Percentiles rank a stretch among this genome's conserved stretches.
These are phyloP conservation scores for Mionectes olivaceus DNA, from an alignment of 2,797 vertebrate genomes.

Conservation along the genomic window DNA sequence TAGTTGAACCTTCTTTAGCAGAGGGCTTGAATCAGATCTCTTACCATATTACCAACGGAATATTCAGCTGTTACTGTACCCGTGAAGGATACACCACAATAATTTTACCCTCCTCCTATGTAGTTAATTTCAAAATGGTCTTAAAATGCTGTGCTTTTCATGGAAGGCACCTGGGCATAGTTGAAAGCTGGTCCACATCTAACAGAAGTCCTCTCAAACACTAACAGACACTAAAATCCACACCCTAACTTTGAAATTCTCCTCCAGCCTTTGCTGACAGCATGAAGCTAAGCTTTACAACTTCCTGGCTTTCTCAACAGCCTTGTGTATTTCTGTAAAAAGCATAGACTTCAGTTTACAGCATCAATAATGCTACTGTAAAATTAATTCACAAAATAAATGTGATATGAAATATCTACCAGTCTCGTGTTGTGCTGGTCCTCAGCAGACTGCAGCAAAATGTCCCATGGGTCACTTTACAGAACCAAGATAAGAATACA, in stretches of 20 bases:
- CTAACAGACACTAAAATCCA: not conserved
- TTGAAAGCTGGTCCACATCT: not conserved
- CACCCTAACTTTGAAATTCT: not conserved
- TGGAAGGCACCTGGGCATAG: not conserved
- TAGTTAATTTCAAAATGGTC: not conserved
- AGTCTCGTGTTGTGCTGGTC: not conserved
- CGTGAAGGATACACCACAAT: not conserved
- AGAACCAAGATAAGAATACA: not conserved
- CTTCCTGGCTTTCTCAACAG: not conserved
- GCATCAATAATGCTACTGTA: not conserved
- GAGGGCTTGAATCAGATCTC: not conserved
- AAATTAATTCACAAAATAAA: constrained; percentile 15
- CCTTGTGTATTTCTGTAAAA: not conserved
- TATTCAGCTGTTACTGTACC: not conserved
- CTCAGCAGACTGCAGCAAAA: not conserved
- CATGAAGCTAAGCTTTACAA: not conserved
- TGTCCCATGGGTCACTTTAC: not conserved
- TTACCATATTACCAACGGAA: not conserved
- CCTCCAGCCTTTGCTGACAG: not conserved
- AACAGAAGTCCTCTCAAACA: not conserved
- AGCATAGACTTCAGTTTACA: not conserved
- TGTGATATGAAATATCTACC: not conserved
- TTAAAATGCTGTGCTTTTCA: not conserved
- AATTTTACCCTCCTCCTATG: not conserved
- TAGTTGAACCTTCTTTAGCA: not conserved